Evolutionary conservation across 2,113 vertebrate genomes (phyloP).

Genomic region (Pongo pygmaeus): DNA sequence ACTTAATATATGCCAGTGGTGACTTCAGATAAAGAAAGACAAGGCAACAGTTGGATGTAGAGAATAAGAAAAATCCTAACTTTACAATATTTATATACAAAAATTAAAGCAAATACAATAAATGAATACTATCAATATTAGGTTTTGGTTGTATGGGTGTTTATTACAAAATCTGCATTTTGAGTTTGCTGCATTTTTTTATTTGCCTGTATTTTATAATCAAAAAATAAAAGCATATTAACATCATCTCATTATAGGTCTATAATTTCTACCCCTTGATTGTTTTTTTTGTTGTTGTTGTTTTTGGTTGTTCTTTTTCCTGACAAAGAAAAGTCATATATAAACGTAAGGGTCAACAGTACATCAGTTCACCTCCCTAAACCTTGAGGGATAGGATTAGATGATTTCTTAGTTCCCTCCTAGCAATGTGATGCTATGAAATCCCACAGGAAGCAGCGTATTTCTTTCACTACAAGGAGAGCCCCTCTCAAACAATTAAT

Average conservation of each 20-base stretch:
- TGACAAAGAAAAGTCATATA: neutral
- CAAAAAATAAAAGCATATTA: neutral
- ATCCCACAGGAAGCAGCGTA: constrained; percentile 45
- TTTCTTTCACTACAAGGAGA: constrained; percentile 57
- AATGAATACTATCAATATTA: neutral
- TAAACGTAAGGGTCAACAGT: neutral
- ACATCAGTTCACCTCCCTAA: neutral
- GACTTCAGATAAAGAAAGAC: neutral
- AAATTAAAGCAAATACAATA: neutral
- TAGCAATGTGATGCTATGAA: constrained; percentile 42
- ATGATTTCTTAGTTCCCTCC: neutral
- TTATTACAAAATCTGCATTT: neutral
- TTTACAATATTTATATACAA: neutral
- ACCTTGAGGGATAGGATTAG: neutral
- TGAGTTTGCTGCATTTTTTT: neutral
- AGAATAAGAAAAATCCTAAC: neutral
- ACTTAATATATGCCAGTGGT: neutral
- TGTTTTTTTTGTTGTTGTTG: neutral
- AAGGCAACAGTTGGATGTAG: neutral
- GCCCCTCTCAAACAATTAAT: constrained; percentile 72
- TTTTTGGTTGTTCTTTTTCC: neutral
- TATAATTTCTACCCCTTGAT: neutral
- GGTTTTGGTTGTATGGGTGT: neutral
- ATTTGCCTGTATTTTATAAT: neutral
- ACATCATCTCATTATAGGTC: neutral